Evolutionary conservation across 2,113 vertebrate genomes (phyloP).

Genomic region (Todiramphus saurophagus): DNA sequence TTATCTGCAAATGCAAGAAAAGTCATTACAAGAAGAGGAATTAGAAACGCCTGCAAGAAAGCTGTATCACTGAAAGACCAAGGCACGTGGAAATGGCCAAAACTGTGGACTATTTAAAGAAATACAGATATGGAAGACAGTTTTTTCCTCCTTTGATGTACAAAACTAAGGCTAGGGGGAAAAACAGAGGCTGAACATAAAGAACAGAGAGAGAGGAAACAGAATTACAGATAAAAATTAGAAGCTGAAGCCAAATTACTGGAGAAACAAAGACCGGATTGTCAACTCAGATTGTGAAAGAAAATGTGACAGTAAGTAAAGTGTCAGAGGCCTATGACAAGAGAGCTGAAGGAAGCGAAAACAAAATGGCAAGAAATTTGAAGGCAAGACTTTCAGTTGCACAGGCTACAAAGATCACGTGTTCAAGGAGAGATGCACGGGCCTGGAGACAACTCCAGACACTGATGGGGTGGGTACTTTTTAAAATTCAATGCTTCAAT

Average conservation of each 20-base stretch:
- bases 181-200: background rate
- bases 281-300: background rate
- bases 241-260: background rate
- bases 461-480: accelerated
- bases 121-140: background rate
- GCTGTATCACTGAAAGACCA: background rate
- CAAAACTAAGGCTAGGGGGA: background rate
- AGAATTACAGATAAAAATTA: background rate
- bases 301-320: background rate
- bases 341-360: background rate
- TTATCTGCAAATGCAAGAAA: background rate
- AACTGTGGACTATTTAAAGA: background rate
- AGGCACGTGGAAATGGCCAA: background rate
- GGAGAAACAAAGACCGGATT: background rate
- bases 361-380: background rate
- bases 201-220: background rate
- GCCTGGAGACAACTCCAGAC: background rate
- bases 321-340: background rate
- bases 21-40: background rate
- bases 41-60: background rate
- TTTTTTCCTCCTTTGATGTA: background rate
- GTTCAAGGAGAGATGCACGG: background rate
- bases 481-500: background rate
- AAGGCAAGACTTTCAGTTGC: background rate
- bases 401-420: background rate